These are phyloP conservation scores for Dioctria linearis DNA, from an alignment of 2,888 invertebrate species.

Conservation along the genomic window DNA sequence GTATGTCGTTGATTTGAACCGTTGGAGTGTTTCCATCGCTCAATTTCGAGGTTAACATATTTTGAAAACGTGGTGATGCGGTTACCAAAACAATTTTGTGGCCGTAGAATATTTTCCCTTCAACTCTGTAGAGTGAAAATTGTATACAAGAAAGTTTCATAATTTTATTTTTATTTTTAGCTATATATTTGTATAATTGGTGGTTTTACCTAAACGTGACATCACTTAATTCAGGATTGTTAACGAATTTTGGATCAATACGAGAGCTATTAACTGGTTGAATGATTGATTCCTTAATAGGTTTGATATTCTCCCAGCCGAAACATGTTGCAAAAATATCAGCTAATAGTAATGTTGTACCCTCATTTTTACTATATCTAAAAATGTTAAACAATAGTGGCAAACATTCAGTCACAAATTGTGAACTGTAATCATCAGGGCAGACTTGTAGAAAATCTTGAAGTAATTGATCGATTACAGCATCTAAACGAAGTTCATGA, in stretches of 20 bases:
- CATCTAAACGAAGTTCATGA: conserved; percentile 86
- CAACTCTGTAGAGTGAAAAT: conserved; percentile 75
- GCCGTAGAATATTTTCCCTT: conserved; percentile 91
- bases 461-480: conserved; percentile 88
- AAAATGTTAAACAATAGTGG: conserved; percentile 92
- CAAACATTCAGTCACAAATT: conserved; percentile 91
- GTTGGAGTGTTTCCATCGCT: conserved; percentile 85
- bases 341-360: conserved; percentile 87
- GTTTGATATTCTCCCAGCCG: conserved; percentile 88
- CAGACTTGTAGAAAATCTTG: conserved; percentile 93
- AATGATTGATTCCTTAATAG: conserved; percentile 78
- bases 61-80: conserved; percentile 87
- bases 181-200: background rate
- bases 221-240: conserved; percentile 93
- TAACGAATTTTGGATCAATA: conserved; percentile 94
- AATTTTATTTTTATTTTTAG: background rate
- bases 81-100: conserved; percentile 95
- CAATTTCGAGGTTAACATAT: conserved; percentile 85
- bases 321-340: conserved; percentile 93
- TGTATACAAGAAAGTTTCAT: background rate
- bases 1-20: conserved; percentile 92
- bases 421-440: conserved; percentile 89
- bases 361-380: conserved; percentile 93
- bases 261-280: conserved; percentile 80
- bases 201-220: conserved; percentile 81